Conservation (phyloP, 2,888 invertebrate species). For the Apeira syringaria region DNA sequence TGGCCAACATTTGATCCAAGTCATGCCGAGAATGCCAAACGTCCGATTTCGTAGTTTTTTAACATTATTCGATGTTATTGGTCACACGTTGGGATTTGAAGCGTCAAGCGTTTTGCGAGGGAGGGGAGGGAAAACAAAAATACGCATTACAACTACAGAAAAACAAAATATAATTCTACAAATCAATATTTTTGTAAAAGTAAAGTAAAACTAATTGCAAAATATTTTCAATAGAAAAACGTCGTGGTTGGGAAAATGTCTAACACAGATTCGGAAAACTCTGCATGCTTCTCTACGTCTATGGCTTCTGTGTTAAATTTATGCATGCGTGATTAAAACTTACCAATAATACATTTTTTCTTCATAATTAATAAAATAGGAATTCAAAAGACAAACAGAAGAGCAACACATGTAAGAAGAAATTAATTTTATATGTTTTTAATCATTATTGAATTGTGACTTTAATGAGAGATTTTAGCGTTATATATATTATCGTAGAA, state of each 20-base stretch:
- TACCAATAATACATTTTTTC: constrained; percentile 35
- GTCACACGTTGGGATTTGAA: constrained; percentile 79
- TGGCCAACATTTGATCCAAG: constrained; percentile 48
- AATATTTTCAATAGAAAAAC: constrained; percentile 33
- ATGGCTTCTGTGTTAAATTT: constrained; percentile 64
- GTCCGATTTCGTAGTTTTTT: constrained; percentile 10
- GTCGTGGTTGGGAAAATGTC: constrained; percentile 82
- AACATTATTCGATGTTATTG: constrained; percentile 56
- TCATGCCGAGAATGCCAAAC: constrained; percentile 15
- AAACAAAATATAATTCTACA: constrained; percentile 54
- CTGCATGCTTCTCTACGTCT: constrained; percentile 73
- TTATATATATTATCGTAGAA: no score
- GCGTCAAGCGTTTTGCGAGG: constrained; percentile 81
- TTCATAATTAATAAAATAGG: constrained; percentile 27
- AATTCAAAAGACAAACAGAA: constrained; percentile 40
- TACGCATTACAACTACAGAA: constrained; percentile 83
- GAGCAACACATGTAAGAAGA: no score
- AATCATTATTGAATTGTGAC: no score
- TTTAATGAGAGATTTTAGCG: no score
- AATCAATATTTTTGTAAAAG: constrained; percentile 27
- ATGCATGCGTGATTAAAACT: constrained; percentile 50
- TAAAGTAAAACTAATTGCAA: constrained; percentile 33
- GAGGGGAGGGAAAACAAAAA: constrained; percentile 76
- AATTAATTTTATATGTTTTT: no score
- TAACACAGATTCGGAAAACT: constrained; percentile 59